Percentiles rank a stretch among this genome's conserved stretches.
phyloP scores from a whole-genome alignment of 2,888 invertebrate species.

The Sturmia bella region DNA sequence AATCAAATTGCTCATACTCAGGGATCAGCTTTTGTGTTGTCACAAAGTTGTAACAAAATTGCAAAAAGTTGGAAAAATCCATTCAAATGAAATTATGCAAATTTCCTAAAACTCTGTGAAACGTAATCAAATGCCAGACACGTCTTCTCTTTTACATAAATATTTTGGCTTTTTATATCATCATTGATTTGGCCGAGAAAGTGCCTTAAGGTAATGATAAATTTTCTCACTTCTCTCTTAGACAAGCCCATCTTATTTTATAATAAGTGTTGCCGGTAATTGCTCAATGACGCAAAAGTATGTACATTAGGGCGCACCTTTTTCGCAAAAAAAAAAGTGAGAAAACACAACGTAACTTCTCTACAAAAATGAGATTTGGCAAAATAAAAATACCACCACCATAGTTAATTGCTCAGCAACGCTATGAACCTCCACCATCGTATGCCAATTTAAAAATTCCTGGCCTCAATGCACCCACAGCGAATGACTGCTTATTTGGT shows the following conservation, averaged over 20 bases:
- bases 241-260: too few species aligned
- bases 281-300: too few species aligned
- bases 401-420: conserved; percentile 88
- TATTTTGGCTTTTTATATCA: too few species aligned
- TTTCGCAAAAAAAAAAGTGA: too few species aligned
- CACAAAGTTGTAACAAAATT: conserved; percentile 34
- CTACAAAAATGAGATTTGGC: too few species aligned
- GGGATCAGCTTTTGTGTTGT: conserved; percentile 29
- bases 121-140: conserved; percentile 44
- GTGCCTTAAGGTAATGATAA: too few species aligned
- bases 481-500: conserved; percentile 98
- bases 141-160: conserved; percentile 8
- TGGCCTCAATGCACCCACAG: conserved; percentile 98
- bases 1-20: conserved; percentile 44
- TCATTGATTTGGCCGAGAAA: too few species aligned
- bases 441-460: conserved; percentile 99
- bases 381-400: conserved; percentile 96
- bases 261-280: too few species aligned
- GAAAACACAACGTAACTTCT: too few species aligned
- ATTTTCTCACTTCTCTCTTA: too few species aligned
- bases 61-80: conserved; percentile 32
- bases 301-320: too few species aligned
- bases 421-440: conserved; percentile 98
- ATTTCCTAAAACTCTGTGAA: neutral
- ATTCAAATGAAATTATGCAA: neutral